Evolutionary conservation across 2,888 invertebrate genomes (phyloP).

Genomic region (Pediacus dermestoides): DNA sequence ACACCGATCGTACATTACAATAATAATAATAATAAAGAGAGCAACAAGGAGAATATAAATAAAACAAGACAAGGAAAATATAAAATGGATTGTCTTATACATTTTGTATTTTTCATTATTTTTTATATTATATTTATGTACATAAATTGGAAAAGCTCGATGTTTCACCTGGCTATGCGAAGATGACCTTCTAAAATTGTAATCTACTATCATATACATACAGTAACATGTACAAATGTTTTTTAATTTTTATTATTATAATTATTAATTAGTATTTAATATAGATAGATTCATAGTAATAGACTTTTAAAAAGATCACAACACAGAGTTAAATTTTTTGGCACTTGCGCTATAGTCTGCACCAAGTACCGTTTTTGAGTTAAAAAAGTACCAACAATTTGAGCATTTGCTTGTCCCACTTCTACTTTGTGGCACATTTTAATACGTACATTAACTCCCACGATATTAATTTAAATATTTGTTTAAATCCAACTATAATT

Average conservation of each 20-base stretch:
- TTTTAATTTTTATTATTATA: conserved; percentile 42
- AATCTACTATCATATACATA: conserved; percentile 43
- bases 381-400: conserved; percentile 30
- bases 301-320: conserved; percentile 54
- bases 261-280: conserved; percentile 44
- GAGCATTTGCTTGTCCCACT: conserved; percentile 25
- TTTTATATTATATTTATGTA: conserved; percentile 15
- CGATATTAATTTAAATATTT: no score
- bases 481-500: no score
- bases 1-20: no score
- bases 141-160: conserved; percentile 37
- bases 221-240: conserved; percentile 51
- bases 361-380: conserved; percentile 33
- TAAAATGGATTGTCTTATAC: conserved; percentile 47
- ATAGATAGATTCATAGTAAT: conserved; percentile 52
- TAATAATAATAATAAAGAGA: conserved; percentile 13
- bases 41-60: conserved; percentile 18
- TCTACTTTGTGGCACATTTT: conserved; percentile 34
- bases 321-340: conserved; percentile 48
- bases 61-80: conserved; percentile 46
- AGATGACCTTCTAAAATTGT: conserved; percentile 29
- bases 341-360: no score
- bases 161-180: conserved; percentile 28
- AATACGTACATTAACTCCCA: conserved; percentile 18
- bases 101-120: conserved; percentile 11